These are phyloP conservation scores for Polypedilum pembai DNA, from an alignment of 1,140 invertebrate genomes.

Conservation along the genomic window DNA sequence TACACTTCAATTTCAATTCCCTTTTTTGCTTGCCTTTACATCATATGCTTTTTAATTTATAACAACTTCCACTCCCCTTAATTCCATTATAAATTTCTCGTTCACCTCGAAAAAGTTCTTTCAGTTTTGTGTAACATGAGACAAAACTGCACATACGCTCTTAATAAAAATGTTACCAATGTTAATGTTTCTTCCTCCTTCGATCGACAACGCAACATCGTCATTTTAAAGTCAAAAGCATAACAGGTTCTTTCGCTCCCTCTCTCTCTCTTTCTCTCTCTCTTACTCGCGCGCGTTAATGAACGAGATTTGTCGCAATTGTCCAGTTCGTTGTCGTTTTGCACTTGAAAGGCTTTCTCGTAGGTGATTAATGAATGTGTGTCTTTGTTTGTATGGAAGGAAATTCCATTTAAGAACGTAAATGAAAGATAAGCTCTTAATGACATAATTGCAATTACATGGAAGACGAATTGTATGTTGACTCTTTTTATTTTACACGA, in stretches of 20 bases:
- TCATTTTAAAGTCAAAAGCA: not conserved
- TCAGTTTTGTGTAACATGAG: not conserved
- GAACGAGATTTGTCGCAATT: slow-evolving; percentile 27
- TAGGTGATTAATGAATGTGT: not conserved
- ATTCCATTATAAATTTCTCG: slow-evolving; percentile 3
- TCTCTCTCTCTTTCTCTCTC: not conserved
- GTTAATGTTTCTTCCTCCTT: not conserved
- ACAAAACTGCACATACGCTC: not conserved
- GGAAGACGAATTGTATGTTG: slow-evolving; percentile 8
- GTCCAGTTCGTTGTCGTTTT: not conserved
- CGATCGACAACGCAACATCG: not conserved
- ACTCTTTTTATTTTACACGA: not conserved
- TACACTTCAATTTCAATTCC: no score
- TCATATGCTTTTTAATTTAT: slow-evolving; percentile 1
- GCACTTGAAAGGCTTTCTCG: slow-evolving; percentile 3
- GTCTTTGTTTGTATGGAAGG: not conserved
- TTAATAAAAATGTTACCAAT: slow-evolving; percentile 25
- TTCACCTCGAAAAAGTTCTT: not conserved
- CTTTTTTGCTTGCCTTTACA: not conserved
- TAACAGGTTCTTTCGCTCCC: not conserved
- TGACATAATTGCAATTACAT: slow-evolving; percentile 18
- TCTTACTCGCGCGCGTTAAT: not conserved
- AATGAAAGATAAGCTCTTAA: slow-evolving; percentile 13
- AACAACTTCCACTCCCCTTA: slow-evolving; percentile 11
- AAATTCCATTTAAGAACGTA: not conserved